Conservation (phyloP, 2,113 vertebrate species). For the Notarius lentiginosus region DNA sequence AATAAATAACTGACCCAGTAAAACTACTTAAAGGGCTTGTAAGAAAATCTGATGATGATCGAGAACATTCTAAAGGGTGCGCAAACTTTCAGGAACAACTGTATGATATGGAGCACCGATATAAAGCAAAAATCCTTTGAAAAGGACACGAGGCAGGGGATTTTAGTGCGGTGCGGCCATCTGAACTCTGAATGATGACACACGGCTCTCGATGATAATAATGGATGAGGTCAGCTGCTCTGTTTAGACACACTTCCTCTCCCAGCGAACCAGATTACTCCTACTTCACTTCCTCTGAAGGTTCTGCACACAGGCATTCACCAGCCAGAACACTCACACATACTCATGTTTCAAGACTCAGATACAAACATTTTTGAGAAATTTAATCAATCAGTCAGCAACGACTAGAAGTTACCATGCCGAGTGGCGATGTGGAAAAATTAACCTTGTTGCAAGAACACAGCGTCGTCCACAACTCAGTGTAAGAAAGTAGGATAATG, state of each 20-base stretch:
- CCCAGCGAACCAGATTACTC: conserved; percentile 4
- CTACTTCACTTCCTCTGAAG: not conserved
- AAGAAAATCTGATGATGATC: no score
- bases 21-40: no score
- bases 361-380: not conserved
- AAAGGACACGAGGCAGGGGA: not conserved
- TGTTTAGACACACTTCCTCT: conserved; percentile 22
- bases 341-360: not conserved
- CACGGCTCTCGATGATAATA: not conserved
- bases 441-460: not conserved
- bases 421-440: not conserved
- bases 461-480: not conserved
- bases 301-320: not conserved
- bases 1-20: no score
- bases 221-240: conserved; percentile 22
- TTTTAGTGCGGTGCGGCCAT: not conserved
- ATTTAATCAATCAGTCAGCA: not conserved
- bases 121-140: not conserved
- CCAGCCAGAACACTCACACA: not conserved
- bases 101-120: not conserved
- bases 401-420: not conserved
- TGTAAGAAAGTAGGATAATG: not conserved
- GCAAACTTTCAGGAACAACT: no score
- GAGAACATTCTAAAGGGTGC: no score
- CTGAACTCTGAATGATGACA: conserved; percentile 19